Evolutionary conservation across 2,113 vertebrate species (phyloP), one percentile per base, ranked within the genome.

Genomic region (Lagopus leucura): DNA sequence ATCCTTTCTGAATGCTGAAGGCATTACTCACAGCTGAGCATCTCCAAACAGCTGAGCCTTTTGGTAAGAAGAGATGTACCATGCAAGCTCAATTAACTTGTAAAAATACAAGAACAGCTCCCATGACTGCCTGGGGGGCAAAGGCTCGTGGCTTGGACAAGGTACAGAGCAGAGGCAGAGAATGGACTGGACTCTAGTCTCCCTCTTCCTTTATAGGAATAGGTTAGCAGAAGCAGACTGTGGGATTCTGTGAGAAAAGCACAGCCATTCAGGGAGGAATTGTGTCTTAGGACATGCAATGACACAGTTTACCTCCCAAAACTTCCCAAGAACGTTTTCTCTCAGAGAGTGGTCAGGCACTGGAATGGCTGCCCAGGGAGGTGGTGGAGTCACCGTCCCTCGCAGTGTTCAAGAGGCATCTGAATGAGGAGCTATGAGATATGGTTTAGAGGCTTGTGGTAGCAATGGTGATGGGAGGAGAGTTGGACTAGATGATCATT

Each of bases 21-120:
- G 86, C 95, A 88, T 94, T 94, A 93, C 78, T 91, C 73, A 90
- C 85, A 89, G 72, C 75, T 90, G 85, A 94, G 27, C 50, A 45
- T 95, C 45, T 94, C 87, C 42, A 92, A 95, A 93, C 91, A 94
- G 91, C 90, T 96, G 94, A 94, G 87, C 78, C 86, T 86, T 86
- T 94, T 86, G 90, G 72, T 94, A 70, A 81, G 82, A 86, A 83
- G 76, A 86, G n/a, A 94, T 84, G 69, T 94, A 90, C 81, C 90
- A 88, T 79, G 60, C 76, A 57, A 81, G 86, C 34, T 95, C 91
- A 94, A 92, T 97, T 97, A 96, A 45, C 70, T 86, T 89, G n/a
- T 80, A 71, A 88, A 95, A 93, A 91, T 81, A 93, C 85, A 63
- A 70, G 90, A 86, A 89, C 43, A 65, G 64, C 20, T 88, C 47